phyloP scores from a whole-genome alignment of 2,888 invertebrate species.

The Coremacera marginata region DNA sequence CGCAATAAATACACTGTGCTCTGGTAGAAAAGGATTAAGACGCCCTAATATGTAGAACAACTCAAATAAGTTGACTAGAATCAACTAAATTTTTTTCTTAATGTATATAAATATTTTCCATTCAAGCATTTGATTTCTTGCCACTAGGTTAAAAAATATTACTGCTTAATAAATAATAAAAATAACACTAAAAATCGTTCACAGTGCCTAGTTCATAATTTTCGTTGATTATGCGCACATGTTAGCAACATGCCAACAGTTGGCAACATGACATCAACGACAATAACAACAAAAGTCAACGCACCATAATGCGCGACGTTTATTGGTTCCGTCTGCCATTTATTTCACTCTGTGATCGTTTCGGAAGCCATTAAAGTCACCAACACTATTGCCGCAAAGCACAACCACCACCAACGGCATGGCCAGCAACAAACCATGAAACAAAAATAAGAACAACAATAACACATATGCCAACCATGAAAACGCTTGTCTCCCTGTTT shows the following conservation, averaged over 20 bases:
- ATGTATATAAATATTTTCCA: too few relatives aligned
- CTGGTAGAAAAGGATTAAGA: too few relatives aligned
- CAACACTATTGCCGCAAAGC: slow-evolving; percentile 56
- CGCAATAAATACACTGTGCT: too few relatives aligned
- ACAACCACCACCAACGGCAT: slow-evolving; percentile 22
- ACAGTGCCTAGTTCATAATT: slow-evolving; percentile 58
- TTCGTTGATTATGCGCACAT: too few relatives aligned
- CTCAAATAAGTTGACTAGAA: too few relatives aligned
- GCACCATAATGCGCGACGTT: slow-evolving; percentile 59
- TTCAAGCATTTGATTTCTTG: too few relatives aligned
- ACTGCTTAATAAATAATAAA: too few relatives aligned
- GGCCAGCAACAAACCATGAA: slow-evolving; percentile 8
- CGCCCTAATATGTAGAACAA: too few relatives aligned
- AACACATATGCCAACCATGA: slow-evolving; percentile 21
- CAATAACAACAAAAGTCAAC: slow-evolving; percentile 9
- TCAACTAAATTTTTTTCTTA: too few relatives aligned
- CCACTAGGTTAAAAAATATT: too few relatives aligned
- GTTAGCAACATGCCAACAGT: slow-evolving; percentile 46
- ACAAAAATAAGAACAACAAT: slow-evolving; percentile 6
- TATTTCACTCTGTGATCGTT: slow-evolving; percentile 67
- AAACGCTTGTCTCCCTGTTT: slow-evolving; percentile 37
- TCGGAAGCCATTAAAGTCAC: slow-evolving; percentile 70
- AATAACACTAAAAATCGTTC: slow-evolving; percentile 56
- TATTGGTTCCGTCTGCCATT: slow-evolving; percentile 69
- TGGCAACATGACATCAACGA: slow-evolving; percentile 4